Evolutionary conservation across 1,140 invertebrate genomes (phyloP), one percentile per base, ranked within the genome.

Genomic region (Apis cerana): DNA sequence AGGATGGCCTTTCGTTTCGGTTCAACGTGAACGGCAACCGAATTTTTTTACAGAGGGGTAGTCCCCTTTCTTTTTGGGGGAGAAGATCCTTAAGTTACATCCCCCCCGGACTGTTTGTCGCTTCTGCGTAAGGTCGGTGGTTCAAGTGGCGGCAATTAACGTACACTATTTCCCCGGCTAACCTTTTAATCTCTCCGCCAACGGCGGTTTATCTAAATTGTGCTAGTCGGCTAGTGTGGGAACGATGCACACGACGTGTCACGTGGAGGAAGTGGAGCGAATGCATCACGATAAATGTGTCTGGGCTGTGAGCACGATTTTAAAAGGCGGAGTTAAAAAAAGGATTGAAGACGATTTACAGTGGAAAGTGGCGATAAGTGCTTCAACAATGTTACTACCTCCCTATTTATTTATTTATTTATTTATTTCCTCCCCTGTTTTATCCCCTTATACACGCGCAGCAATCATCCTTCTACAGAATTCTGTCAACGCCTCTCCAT

Each of bases 101-200:
- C 56, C 61, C n/a, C 23, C 33, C n/a, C 23, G 17, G 50, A 12
- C 65, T 43, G 67, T 78, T 78, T 23, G 74, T 82, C 17, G 50
- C 43, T 71, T 75, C 74, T 69, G 64, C 33, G 52, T 62, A 59
- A 83, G 81, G 84, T 83, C 84, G 70, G 61, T 54, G 81, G 81
- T 85, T 85, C 81, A 85, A 85, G 75, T 79, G 61, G 27, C 81
- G 71, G 75, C 81, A 83, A 85, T 85, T 85, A 85, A 85, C 82
- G 84, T 85, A 83, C 81, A 67, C 48, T 59, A 77, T 79, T 80
- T 79, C 70, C 84, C 79, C 70, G 50, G 68, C 62, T 80, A 84
- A 86, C 82, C 85, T 86, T 86, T 86, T 86, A 84, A 86, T 86
- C 85, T 84, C 52, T 52, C 67, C 43, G 15, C 75, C 54, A 52